phyloP scores from a whole-genome alignment of 2,797 vertebrate genomes.

The Acomys russatus region DNA sequence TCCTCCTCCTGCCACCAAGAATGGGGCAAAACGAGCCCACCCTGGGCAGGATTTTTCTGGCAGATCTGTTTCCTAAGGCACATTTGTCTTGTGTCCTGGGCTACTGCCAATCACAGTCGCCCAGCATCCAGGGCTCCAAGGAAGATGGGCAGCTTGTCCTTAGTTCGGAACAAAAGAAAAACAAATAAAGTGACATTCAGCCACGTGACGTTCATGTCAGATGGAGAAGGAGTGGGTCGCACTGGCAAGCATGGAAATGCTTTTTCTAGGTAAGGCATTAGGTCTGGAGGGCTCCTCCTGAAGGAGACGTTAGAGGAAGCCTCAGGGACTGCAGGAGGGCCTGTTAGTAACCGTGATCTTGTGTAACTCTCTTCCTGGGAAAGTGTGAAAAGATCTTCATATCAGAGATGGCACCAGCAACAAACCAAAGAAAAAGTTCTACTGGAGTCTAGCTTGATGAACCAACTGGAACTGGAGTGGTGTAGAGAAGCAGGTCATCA shows the following conservation, averaged over 20 bases:
- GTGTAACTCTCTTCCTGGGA: not conserved
- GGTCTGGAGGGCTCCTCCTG: not conserved
- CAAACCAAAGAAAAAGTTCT: not conserved
- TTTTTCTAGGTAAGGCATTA: not conserved
- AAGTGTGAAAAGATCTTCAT: not conserved
- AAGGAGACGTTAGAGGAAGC: not conserved
- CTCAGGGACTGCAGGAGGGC: not conserved
- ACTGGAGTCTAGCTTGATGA: not conserved
- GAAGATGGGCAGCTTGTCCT: slow-evolving; percentile 78
- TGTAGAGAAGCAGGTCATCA: not conserved
- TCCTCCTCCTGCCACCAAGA: slow-evolving; percentile 73
- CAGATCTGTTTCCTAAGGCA: slow-evolving; percentile 77
- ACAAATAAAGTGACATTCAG: slow-evolving; percentile 78
- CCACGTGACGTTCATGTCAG: slow-evolving; percentile 48
- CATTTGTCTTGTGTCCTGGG: slow-evolving; percentile 77
- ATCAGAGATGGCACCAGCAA: not conserved
- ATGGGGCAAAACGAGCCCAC: slow-evolving; percentile 60
- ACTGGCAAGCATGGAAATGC: fast-evolving
- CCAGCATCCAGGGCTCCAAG: slow-evolving; percentile 66
- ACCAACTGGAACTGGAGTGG: not conserved
- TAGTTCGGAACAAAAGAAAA: slow-evolving; percentile 76
- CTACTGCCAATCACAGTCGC: slow-evolving; percentile 74
- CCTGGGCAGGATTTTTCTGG: slow-evolving; percentile 78
- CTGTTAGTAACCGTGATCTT: not conserved
- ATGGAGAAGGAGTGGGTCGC: not conserved